phyloP scores from a whole-genome alignment of 2,888 invertebrate genomes.

The Doris montereyensis region DNA sequence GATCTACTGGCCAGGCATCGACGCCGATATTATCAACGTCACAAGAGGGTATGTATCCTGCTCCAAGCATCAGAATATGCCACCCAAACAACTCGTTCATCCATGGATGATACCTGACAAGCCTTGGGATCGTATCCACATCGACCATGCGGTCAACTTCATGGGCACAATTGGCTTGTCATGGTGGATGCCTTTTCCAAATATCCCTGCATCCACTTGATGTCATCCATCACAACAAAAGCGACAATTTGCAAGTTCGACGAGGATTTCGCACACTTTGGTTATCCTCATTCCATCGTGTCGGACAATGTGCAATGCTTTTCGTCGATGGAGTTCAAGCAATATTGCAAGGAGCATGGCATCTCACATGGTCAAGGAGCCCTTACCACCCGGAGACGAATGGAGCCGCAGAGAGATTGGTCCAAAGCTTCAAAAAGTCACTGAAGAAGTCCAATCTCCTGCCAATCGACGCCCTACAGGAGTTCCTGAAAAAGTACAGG shows the following conservation, averaged over 20 bases:
- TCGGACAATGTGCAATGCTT: conserved; percentile 33
- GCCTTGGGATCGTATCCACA: background rate
- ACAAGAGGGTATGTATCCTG: background rate
- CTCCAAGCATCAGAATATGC: conserved; percentile 1
- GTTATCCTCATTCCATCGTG: conserved; percentile 38
- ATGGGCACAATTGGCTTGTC: conserved; percentile 5
- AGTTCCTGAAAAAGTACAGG: conserved; percentile 6
- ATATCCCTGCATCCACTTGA: conserved; percentile 11
- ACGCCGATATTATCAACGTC: conserved; percentile 13
- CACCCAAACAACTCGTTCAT: too few species aligned
- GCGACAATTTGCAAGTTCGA: conserved; percentile 4
- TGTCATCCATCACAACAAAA: conserved; percentile 1
- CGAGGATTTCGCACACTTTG: conserved; percentile 44
- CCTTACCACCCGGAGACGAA: conserved; percentile 46
- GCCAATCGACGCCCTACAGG: conserved; percentile 25
- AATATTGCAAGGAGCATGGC: background rate
- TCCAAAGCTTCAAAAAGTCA: conserved; percentile 48
- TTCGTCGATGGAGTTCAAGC: background rate
- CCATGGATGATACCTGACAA: background rate
- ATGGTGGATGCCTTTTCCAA: conserved; percentile 14
- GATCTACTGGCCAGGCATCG: conserved; percentile 25
- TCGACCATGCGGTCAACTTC: conserved; percentile 8
- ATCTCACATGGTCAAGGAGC: conserved; percentile 1
- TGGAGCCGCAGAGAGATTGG: conserved; percentile 45
- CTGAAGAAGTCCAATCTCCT: conserved; percentile 12